Base-by-base conservation (phyloP, 2,888 invertebrate species). In the Dicyrtomina minuta region DNA sequence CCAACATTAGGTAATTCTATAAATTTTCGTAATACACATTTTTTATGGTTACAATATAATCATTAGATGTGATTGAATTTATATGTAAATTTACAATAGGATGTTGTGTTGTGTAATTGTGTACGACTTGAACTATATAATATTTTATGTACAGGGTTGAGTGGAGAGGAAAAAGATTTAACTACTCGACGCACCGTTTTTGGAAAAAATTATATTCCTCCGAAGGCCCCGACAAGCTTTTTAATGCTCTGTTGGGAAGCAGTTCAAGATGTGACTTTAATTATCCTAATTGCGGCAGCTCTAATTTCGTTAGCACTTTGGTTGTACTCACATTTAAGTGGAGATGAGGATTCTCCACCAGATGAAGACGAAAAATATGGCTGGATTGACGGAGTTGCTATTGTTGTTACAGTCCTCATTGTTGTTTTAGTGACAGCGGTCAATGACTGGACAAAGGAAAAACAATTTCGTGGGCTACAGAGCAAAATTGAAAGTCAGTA, bases 371-470 rank as follows among this genome's bases (percentile, higher is more conserved):
- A 82, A 49, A 91, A 94, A 82, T 94, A 96, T 82, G 96, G 96
- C 79, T 99, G 98, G 98, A 99, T 99, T 83, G 99, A 99, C 86
- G 97, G 97, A 81, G 88, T 95, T 81, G 99, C 99, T 82, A 99
- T 99, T 84, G 88, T 99, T 84, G 92, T 96, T 84, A 97, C 98
- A 80, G 98, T 99, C 81, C 92, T 96, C 83, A 96, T 97, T 83
- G 97, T 99, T 83, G 98, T 99, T 78, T 86, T 99, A 85, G 98
- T 99, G 79, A 98, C 98, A 83, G 98, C 99, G 80, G 94, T 97
- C 85, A 99, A 99, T 87, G 98, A 99, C 87, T 99, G 96, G 86
- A 93, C 95, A 81, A 99, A 99, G 88, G 99, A 99, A 86, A 89
- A 95, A 84, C 98, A 99, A 86, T 99, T 99, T 86, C 90, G 98